These are phyloP conservation scores for Karalla daura DNA, from an alignment of 2,797 vertebrate species.

Conservation along the genomic window DNA sequence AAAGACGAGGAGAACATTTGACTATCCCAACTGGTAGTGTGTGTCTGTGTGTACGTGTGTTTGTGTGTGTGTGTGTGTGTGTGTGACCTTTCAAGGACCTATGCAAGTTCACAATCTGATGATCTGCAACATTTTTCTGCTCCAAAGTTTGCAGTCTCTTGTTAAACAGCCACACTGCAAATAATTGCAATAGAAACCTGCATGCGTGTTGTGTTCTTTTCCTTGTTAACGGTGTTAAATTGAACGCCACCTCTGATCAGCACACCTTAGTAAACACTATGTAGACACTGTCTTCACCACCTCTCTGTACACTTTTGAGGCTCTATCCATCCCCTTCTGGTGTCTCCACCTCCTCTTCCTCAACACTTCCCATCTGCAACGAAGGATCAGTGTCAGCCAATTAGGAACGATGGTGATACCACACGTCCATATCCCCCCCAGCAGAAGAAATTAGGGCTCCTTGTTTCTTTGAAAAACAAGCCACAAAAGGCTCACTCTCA, in stretches of 20 bases:
- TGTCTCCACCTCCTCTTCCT: constrained; percentile 39
- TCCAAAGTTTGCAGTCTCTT: neutral
- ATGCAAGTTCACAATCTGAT: neutral
- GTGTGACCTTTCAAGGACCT: neutral
- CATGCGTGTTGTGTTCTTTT: neutral
- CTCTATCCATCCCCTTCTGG: constrained; percentile 8
- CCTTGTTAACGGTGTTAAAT: constrained; percentile 43
- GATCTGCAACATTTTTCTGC: neutral
- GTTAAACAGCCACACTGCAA: neutral
- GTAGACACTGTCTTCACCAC: constrained; percentile 32
- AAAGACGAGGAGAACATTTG: too few relatives aligned
- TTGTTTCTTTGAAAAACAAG: constrained; percentile 66
- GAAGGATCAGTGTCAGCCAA: constrained; percentile 68
- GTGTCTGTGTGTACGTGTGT: neutral
- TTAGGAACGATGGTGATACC: constrained; percentile 59
- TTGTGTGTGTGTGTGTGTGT: too few relatives aligned
- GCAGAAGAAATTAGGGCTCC: constrained; percentile 46
- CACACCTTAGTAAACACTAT: constrained; percentile 39
- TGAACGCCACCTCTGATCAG: constrained; percentile 48
- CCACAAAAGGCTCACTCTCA: constrained; percentile 60
- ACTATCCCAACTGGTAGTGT: too few relatives aligned
- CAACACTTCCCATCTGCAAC: constrained; percentile 40
- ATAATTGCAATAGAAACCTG: neutral
- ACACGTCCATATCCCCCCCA: constrained; percentile 9
- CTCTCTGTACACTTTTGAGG: constrained; percentile 40